Conservation (phyloP, 1,140 invertebrate genomes). For the Brachionus paranguensis region DNA sequence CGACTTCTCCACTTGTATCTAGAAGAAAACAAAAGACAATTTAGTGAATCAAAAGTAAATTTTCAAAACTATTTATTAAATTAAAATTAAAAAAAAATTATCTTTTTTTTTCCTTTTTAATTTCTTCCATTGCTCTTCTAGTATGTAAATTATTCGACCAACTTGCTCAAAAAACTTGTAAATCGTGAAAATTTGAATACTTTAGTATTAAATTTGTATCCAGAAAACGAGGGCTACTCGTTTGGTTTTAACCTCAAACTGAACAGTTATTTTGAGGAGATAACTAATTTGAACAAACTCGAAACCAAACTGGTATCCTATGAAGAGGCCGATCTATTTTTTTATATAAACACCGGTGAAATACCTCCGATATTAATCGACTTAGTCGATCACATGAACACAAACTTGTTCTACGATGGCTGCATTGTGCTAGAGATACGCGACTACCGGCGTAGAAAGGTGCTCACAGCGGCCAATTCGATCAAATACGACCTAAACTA, state of each 20-base stretch:
- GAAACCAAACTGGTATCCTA: slow-evolving; percentile 32
- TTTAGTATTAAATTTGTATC: slow-evolving; percentile 80
- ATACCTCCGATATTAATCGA: slow-evolving; percentile 77
- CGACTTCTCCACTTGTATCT: slow-evolving; percentile 51
- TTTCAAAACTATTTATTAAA: not conserved
- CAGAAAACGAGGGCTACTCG: slow-evolving; percentile 82
- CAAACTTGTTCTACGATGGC: slow-evolving; percentile 75
- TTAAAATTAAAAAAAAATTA: not conserved
- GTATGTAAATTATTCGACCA: slow-evolving; percentile 62
- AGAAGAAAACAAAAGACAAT: slow-evolving; percentile 49
- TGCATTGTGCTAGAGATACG: slow-evolving; percentile 83
- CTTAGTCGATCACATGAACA: slow-evolving; percentile 69
- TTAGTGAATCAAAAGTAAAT: slow-evolving; percentile 45
- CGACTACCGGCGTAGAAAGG: slow-evolving; percentile 67
- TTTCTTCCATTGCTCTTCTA: not conserved
- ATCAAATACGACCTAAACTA: slow-evolving; percentile 58
- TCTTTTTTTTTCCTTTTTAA: not conserved
- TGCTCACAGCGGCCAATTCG: slow-evolving; percentile 43
- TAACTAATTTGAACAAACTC: slow-evolving; percentile 46
- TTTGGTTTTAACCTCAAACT: slow-evolving; percentile 63
- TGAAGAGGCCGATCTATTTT: not conserved
- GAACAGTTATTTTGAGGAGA: slow-evolving; percentile 36
- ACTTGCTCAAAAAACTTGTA: slow-evolving; percentile 75
- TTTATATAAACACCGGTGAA: slow-evolving; percentile 41
- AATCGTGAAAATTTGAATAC: slow-evolving; percentile 74